phyloP scores from a whole-genome alignment of 2,797 vertebrate genomes.

The Phaenicophaeus curvirostris region DNA sequence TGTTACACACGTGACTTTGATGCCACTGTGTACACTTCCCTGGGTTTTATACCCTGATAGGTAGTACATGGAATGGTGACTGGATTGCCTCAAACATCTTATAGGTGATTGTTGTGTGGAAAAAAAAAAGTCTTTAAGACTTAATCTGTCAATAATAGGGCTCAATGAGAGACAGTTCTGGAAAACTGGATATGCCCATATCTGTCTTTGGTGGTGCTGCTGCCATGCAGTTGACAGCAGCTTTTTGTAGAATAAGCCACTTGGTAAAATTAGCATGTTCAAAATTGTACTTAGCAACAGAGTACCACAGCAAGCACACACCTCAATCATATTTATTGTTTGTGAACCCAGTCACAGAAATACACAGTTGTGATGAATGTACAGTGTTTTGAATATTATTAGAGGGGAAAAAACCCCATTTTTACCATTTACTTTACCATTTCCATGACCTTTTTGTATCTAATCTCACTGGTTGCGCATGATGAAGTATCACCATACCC shows the following conservation, averaged over 20 bases:
- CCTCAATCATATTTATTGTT: neutral
- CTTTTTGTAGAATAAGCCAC: neutral
- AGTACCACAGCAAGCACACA: neutral
- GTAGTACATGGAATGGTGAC: neutral
- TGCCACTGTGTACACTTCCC: neutral
- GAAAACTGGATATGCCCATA: neutral
- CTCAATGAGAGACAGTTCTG: neutral
- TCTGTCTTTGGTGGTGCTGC: rapidly evolving
- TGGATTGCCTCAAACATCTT: neutral
- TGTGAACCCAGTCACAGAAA: neutral
- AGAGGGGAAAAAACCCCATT: neutral
- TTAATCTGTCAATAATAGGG: neutral
- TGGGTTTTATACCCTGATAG: neutral
- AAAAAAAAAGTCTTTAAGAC: neutral
- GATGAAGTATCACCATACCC: neutral
- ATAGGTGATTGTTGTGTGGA: neutral
- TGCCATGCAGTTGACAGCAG: neutral
- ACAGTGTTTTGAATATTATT: neutral
- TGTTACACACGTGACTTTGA: neutral
- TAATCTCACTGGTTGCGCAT: neutral
- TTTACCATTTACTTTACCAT: neutral
- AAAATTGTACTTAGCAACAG: neutral
- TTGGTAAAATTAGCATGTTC: neutral
- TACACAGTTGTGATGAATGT: neutral
- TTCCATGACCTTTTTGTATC: neutral